Evolutionary conservation across 2,888 invertebrate genomes (phyloP), one percentile per base, ranked within the genome.

Genomic region (Pammene aurita): DNA sequence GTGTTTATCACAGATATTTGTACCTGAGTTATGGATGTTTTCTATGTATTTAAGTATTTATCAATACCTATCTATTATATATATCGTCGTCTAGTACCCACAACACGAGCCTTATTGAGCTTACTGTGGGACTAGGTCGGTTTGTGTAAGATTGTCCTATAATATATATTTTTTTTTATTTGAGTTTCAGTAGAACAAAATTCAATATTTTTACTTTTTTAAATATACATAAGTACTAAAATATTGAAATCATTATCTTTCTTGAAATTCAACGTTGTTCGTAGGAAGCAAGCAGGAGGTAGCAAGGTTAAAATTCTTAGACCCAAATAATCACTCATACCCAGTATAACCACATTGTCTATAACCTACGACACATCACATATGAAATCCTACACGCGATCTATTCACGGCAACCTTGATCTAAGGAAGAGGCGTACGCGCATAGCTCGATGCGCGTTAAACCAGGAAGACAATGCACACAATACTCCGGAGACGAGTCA

Each of bases 381-480:
- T n/a, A 34, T 48, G 44, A 34, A 52, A 55, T 55, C 61, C 61
- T 55, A 67, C 61, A 48, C 55, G 26, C 16, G 42, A 61, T 61
- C 61, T 54, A 44, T 57, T 52, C 52, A 68, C 11, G n/a, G 57
- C 57, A 68, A 63, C 68, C 63, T 68, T 68, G 68, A 57, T 68
- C 62, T 54, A 41, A 54, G 61, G 46, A 67, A 46, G 61, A 56
- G 54, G 67, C 67, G 52, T 56, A 62, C 42, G 57, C 68, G 68
- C 63, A 67, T 67, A 57, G 50, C 35, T 35, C 13, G 57, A 65
- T 69, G 60, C 41, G 58, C 68, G 46, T 38, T 69, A 64, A 69
- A 69, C 69, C 69, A 65, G 69, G 69, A 69, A 69, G 50, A 55
- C 60, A 60, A 60, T 60, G 58, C 44, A 14, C 64, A 69, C 69